A percentile compares a stretch with the other conserved stretches of the same genome.
Evolutionary conservation across 2,797 vertebrate genomes (phyloP).

Genomic region (Labeo calbasu): DNA sequence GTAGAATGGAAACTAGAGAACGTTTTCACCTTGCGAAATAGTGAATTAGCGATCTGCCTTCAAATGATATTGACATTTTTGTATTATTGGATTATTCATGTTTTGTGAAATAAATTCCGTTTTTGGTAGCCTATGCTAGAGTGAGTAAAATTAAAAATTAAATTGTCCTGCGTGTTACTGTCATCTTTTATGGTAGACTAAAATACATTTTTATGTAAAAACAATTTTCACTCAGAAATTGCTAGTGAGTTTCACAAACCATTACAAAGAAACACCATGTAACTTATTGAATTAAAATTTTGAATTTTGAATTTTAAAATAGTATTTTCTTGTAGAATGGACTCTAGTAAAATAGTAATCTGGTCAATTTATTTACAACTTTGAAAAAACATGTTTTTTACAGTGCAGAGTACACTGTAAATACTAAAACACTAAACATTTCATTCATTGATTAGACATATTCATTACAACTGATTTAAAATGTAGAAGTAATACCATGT

Average conservation of each 20-base stretch:
- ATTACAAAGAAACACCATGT: not conserved
- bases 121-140: not conserved
- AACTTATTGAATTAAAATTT: not conserved
- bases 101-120: not conserved
- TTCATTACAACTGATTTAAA: not conserved
- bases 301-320: not conserved
- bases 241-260: not conserved
- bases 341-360: not conserved
- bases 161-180: not conserved
- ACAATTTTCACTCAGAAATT: not conserved
- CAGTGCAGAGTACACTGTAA: not conserved
- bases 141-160: not conserved
- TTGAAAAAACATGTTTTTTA: not conserved
- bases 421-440: not conserved
- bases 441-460: not conserved
- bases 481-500: not conserved
- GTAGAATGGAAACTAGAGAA: not conserved
- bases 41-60: not conserved
- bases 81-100: not conserved
- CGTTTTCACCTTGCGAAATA: not conserved
- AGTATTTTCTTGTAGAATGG: not conserved
- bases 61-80: not conserved
- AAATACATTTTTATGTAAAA: not conserved
- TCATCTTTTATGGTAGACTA: not conserved
- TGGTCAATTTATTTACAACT: not conserved